Conservation (phyloP, 2,888 invertebrate species). For the Drosophila aldrichi region DNA sequence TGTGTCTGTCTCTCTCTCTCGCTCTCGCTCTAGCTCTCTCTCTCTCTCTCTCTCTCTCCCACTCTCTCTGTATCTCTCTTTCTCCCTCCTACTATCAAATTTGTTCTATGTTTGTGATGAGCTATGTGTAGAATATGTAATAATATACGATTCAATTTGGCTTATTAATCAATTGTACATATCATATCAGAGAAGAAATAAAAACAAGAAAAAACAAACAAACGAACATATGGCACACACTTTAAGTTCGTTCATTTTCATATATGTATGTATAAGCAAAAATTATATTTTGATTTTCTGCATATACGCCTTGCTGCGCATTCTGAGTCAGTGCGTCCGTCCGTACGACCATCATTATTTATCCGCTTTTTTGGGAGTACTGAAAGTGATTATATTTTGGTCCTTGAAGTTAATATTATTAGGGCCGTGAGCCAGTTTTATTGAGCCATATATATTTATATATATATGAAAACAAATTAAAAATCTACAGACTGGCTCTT, state of each 20-base stretch:
- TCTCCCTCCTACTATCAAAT: background rate
- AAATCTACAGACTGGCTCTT: no score
- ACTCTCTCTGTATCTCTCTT: background rate
- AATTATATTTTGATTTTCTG: background rate
- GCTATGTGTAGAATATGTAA: background rate
- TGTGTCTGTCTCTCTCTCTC: background rate
- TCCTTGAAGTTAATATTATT: no score
- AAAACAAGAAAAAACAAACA: background rate
- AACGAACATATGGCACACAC: no score
- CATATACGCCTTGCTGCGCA: no score
- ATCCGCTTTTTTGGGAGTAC: no score
- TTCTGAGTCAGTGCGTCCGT: background rate
- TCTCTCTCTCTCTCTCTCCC: background rate
- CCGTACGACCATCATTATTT: background rate
- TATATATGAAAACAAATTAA: no score
- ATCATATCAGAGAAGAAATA: background rate
- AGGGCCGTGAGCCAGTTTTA: no score
- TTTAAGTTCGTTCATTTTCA: background rate
- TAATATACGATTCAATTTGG: no score
- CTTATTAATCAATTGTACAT: background rate
- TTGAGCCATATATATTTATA: no score
- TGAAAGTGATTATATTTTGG: no score
- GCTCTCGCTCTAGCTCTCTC: background rate
- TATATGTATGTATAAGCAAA: background rate
- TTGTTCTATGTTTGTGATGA: background rate